phyloP scores from a whole-genome alignment of 2,113 vertebrate genomes.

The Uria aalge region DNA sequence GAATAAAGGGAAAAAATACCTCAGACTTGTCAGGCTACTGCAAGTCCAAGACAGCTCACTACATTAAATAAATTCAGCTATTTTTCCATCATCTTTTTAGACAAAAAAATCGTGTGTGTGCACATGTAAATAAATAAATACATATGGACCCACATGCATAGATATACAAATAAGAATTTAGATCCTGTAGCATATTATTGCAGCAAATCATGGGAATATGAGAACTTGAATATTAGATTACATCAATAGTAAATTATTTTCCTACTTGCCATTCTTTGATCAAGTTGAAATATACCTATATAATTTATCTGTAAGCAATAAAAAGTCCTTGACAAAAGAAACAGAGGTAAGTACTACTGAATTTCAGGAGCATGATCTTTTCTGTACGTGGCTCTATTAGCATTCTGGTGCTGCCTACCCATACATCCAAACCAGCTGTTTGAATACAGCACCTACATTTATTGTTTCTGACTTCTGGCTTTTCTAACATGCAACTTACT shows the following conservation, averaged over 20 bases:
- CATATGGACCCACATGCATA: background rate
- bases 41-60: background rate
- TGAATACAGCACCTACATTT: background rate
- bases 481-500: background rate
- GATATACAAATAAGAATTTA: background rate
- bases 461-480: background rate
- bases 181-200: background rate
- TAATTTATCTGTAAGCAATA: background rate
- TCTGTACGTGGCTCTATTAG: fast-evolving
- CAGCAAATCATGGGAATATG: background rate
- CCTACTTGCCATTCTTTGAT: background rate
- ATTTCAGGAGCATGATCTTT: background rate
- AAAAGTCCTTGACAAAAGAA: background rate
- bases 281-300: background rate
- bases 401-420: background rate
- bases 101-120: background rate
- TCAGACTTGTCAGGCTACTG: background rate
- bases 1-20: background rate
- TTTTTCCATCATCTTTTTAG: background rate
- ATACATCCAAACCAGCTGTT: background rate
- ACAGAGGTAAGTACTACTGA: background rate
- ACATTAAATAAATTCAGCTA: background rate
- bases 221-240: background rate
- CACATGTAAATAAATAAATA: background rate
- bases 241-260: background rate